phyloP scores from a whole-genome alignment of 2,888 invertebrate genomes.

The Acanthosepion pharaonis region DNA sequence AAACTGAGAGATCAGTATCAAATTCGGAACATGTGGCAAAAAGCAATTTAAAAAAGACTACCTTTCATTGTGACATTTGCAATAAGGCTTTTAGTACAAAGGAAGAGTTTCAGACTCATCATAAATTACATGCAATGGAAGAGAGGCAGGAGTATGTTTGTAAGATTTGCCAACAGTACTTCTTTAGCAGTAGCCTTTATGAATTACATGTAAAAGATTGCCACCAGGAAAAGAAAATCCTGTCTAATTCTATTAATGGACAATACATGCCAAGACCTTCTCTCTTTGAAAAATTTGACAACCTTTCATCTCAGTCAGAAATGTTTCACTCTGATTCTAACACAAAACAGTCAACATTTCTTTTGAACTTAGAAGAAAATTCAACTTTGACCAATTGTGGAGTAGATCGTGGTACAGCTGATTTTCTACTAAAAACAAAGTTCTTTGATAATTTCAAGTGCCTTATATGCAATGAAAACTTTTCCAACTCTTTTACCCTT shows the following conservation, averaged over 20 bases:
- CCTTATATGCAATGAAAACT: neutral
- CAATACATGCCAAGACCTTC: neutral
- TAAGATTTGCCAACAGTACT: neutral
- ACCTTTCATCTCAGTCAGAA: neutral
- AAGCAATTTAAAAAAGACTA: neutral
- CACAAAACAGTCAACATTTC: neutral
- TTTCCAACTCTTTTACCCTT: neutral
- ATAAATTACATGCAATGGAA: neutral
- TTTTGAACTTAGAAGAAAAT: neutral
- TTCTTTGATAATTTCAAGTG: neutral
- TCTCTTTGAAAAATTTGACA: slow-evolving; percentile 33
- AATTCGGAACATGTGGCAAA: neutral
- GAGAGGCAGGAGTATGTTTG: neutral
- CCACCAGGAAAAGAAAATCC: neutral
- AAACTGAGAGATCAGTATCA: neutral
- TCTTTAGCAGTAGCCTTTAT: neutral
- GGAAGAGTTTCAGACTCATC: neutral
- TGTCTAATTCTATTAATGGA: neutral
- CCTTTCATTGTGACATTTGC: neutral
- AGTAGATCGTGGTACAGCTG: neutral
- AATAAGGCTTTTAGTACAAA: neutral
- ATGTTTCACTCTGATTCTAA: neutral
- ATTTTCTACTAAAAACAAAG: neutral
- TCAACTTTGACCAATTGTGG: neutral
- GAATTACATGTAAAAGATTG: neutral